Conservation (phyloP, 1,140 invertebrate species). For the Trypoxylus dichotomus region DNA sequence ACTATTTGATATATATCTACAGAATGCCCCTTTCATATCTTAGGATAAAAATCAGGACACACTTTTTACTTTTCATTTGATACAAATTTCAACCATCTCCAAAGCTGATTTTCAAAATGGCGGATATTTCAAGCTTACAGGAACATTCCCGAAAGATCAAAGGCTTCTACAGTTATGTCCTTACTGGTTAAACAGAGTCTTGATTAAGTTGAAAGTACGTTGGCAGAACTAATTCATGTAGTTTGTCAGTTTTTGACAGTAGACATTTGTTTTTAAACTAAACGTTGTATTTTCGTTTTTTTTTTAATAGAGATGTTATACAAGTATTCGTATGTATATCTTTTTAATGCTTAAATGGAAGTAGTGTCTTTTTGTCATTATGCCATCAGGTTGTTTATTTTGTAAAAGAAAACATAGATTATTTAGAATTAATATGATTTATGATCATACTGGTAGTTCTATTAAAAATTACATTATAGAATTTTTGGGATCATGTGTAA, state of each 20-base stretch:
- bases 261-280: neutral
- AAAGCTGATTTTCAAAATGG: too few relatives aligned
- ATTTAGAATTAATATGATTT: neutral
- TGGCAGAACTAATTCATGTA: neutral
- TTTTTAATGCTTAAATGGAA: neutral
- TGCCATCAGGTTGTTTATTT: conserved; percentile 19
- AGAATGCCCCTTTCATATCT: too few relatives aligned
- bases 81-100: too few relatives aligned
- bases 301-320: neutral
- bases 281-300: too few relatives aligned
- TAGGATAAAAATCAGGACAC: too few relatives aligned
- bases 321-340: neutral
- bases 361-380: neutral
- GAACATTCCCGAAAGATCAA: too few relatives aligned
- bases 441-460: neutral
- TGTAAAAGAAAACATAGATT: conserved; percentile 17
- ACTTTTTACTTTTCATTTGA: too few relatives aligned
- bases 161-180: too few relatives aligned
- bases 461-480: conserved; percentile 1
- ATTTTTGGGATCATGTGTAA: conserved; percentile 9
- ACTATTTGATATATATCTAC: too few relatives aligned
- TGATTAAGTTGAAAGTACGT: neutral
- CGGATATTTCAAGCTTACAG: too few relatives aligned
- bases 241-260: neutral
- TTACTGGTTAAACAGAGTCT: neutral